These are phyloP conservation scores for Drosophila aff. DNA, from an alignment of 1,140 invertebrate genomes.

Conservation along the genomic window DNA sequence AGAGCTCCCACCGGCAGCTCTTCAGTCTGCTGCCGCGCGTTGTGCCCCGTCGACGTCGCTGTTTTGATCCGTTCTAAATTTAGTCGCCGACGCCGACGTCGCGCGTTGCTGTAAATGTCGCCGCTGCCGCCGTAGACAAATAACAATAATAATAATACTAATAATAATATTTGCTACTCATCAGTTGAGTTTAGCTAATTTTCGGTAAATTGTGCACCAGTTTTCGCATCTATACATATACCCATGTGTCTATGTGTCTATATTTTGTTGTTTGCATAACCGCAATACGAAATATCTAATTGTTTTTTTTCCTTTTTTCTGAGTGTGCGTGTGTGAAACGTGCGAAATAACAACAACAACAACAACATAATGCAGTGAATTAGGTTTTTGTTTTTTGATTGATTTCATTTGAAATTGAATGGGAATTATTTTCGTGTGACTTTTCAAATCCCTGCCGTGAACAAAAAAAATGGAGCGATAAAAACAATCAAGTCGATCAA, in stretches of 20 bases:
- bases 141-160: slow-evolving; percentile 26
- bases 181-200: slow-evolving; percentile 57
- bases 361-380: slow-evolving; percentile 40
- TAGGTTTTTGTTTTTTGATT: slow-evolving; percentile 48
- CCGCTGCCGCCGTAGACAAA: slow-evolving; percentile 34
- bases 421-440: slow-evolving; percentile 49
- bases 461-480: slow-evolving; percentile 6
- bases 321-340: slow-evolving; percentile 38
- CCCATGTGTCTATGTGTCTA: slow-evolving; percentile 1
- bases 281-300: slow-evolving; percentile 41
- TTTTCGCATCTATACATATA: slow-evolving; percentile 8
- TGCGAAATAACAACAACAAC: slow-evolving; percentile 48
- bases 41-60: slow-evolving; percentile 44
- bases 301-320: slow-evolving; percentile 7
- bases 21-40: slow-evolving; percentile 71
- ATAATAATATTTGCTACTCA: slow-evolving; percentile 30
- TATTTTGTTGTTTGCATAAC: slow-evolving; percentile 48
- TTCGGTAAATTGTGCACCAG: slow-evolving; percentile 68
- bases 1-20: slow-evolving; percentile 18
- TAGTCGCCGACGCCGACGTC: slow-evolving; percentile 60
- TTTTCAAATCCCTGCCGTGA: slow-evolving; percentile 14
- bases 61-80: slow-evolving; percentile 64
- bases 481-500: slow-evolving; percentile 2
- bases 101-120: slow-evolving; percentile 67
- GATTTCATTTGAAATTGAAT: slow-evolving; percentile 50